phyloP scores from a whole-genome alignment of 2,113 vertebrate species.

The Megaceryle torquata region DNA sequence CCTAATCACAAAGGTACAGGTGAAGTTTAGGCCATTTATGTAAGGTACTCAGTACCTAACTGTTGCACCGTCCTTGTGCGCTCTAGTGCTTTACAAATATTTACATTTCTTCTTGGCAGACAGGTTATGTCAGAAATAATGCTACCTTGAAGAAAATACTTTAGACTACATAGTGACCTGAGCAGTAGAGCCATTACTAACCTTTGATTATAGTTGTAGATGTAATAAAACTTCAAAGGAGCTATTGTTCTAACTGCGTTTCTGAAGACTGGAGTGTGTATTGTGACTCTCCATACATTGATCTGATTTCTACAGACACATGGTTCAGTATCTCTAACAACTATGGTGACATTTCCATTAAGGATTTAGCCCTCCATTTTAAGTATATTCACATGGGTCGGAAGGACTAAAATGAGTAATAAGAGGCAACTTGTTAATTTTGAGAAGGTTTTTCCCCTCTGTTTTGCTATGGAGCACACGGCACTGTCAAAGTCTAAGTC shows the following conservation, averaged over 20 bases:
- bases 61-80: neutral
- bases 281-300: neutral
- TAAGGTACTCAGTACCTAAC: neutral
- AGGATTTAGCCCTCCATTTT: neutral
- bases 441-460: neutral
- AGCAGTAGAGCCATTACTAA: neutral
- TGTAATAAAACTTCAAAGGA: neutral
- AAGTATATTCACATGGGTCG: neutral
- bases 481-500: neutral
- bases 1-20: neutral
- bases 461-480: neutral
- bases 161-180: neutral
- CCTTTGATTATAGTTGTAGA: neutral
- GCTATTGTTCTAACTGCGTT: neutral
- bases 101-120: conserved; percentile 6
- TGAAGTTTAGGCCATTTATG: neutral
- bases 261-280: neutral
- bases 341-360: neutral
- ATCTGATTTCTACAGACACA: neutral
- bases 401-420: neutral
- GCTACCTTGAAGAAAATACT: neutral
- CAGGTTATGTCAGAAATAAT: neutral
- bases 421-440: neutral
- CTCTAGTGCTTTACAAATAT: conserved; percentile 23
- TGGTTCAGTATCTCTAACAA: neutral